Conservation (phyloP, 2,797 vertebrate genomes). For the Australoheros facetus region DNA sequence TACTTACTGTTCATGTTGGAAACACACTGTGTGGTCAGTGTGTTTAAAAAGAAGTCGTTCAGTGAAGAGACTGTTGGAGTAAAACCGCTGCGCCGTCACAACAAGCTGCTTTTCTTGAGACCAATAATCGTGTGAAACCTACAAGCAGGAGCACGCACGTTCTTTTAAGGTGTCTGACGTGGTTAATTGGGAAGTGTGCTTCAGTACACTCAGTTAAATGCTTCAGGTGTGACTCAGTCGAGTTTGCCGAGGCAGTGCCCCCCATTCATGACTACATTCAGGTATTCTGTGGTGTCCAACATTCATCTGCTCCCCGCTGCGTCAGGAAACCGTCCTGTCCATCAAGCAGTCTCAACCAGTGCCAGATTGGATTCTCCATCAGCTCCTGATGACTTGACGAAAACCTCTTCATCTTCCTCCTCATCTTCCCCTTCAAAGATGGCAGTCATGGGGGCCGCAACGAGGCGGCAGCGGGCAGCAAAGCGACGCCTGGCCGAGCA, state of each 20-base stretch:
- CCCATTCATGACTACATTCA: neutral
- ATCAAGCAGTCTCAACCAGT: slow-evolving; percentile 29
- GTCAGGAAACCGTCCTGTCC: neutral
- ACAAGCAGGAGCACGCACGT: neutral
- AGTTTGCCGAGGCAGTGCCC: neutral
- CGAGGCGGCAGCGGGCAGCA: slow-evolving; percentile 85
- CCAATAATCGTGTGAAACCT: too few species aligned
- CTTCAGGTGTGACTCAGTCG: neutral
- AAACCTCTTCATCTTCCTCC: slow-evolving; percentile 56
- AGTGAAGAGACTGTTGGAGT: neutral
- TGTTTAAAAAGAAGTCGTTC: neutral
- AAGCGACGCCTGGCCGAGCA: slow-evolving; percentile 90
- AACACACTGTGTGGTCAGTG: neutral
- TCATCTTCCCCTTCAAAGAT: slow-evolving; percentile 86
- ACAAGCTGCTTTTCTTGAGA: slow-evolving; percentile 5
- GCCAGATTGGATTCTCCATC: neutral
- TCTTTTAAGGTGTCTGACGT: neutral
- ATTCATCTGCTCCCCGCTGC: neutral
- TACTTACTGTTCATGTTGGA: neutral
- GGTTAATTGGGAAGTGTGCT: neutral
- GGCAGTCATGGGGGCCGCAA: slow-evolving; percentile 90
- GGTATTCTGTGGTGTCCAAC: neutral
- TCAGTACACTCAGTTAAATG: slow-evolving; percentile 4
- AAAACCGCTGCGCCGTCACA: neutral
- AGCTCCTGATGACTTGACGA: neutral